Conservation (phyloP, 2,113 vertebrate species). For the Petrocephalus zakoni region DNA sequence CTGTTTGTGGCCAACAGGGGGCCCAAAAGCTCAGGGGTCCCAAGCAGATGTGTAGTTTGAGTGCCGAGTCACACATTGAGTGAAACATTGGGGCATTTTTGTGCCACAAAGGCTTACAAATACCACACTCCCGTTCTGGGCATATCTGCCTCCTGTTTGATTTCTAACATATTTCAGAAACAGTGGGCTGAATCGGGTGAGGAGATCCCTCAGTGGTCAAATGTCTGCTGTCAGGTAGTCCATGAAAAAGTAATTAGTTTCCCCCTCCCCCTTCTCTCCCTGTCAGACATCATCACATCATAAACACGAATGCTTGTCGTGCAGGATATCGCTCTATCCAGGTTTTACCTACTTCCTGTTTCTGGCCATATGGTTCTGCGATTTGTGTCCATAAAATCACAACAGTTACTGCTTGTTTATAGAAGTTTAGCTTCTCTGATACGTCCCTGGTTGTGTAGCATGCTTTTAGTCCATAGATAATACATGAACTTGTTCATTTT, state of each 20-base stretch:
- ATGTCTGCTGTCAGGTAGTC: slow-evolving; percentile 59
- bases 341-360: slow-evolving; percentile 74
- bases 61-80: background rate
- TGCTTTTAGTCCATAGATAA: slow-evolving; percentile 76
- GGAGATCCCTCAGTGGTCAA: slow-evolving; percentile 55
- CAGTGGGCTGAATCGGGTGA: slow-evolving; percentile 40
- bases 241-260: slow-evolving; percentile 67
- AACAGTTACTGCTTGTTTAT: slow-evolving; percentile 72
- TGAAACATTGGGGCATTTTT: background rate
- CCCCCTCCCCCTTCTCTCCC: slow-evolving; percentile 56
- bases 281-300: slow-evolving; percentile 69
- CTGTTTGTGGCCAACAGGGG: background rate
- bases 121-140: background rate
- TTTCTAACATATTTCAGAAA: background rate
- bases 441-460: slow-evolving; percentile 64
- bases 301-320: slow-evolving; percentile 59
- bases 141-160: background rate
- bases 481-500: slow-evolving; percentile 67
- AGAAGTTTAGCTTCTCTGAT: slow-evolving; percentile 74
- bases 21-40: background rate
- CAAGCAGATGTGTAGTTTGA: background rate
- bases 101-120: background rate
- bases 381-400: slow-evolving; percentile 80
- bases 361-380: slow-evolving; percentile 80
- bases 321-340: slow-evolving; percentile 61